phyloP scores from a whole-genome alignment of 2,113 vertebrate species.

The Hippocampus guttulatus region DNA sequence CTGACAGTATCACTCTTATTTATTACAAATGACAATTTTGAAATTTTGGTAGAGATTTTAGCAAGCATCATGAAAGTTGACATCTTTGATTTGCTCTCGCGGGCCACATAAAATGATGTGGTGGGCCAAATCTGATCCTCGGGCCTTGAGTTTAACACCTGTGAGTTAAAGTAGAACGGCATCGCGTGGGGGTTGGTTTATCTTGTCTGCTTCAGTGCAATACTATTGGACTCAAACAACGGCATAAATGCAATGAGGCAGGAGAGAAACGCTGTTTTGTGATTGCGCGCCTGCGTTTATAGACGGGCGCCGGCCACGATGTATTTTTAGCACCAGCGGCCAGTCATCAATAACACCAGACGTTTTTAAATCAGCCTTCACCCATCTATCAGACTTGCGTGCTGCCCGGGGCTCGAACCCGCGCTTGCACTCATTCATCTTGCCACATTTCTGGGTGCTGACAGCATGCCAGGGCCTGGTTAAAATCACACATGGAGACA shows the following conservation, averaged over 20 bases:
- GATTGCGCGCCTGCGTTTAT: slow-evolving; percentile 23
- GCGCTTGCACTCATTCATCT: slow-evolving; percentile 56
- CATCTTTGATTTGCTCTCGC: too few species aligned
- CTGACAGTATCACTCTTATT: too few species aligned
- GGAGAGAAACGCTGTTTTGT: slow-evolving; percentile 15
- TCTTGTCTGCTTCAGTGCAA: neutral
- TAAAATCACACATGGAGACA: slow-evolving; percentile 22
- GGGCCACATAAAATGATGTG: too few species aligned
- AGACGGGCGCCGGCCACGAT: slow-evolving; percentile 31
- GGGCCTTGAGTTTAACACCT: too few species aligned
- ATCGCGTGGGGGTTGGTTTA: neutral
- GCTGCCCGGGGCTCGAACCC: slow-evolving; percentile 58
- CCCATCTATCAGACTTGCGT: slow-evolving; percentile 58
- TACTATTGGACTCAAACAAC: neutral
- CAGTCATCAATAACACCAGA: slow-evolving; percentile 62
- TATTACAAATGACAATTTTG: too few species aligned
- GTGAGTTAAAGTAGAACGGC: too few species aligned
- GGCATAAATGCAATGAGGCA: neutral
- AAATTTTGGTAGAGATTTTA: too few species aligned
- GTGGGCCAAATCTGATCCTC: too few species aligned
- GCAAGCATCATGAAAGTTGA: too few species aligned
- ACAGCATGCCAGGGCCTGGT: slow-evolving; percentile 43
- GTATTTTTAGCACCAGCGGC: slow-evolving; percentile 56
- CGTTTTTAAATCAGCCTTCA: slow-evolving; percentile 57
- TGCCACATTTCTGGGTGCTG: slow-evolving; percentile 46